A percentile compares a stretch with the other conserved stretches of the same genome.
Evolutionary conservation across 2,888 invertebrate species (phyloP).

Genomic region (Coleophora deauratella): DNA sequence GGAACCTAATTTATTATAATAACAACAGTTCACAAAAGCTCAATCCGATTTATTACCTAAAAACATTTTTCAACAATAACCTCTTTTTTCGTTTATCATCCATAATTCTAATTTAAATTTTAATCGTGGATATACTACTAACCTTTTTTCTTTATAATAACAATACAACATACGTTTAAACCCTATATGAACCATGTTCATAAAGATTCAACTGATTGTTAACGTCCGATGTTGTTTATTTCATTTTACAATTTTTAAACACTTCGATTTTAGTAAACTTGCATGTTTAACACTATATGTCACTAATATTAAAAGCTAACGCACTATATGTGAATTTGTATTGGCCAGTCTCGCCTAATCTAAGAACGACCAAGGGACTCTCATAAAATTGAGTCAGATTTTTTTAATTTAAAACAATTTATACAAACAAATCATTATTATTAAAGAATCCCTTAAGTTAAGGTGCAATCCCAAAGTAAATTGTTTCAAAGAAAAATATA

Average conservation of each 20-base stretch:
- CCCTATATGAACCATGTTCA: conserved; percentile 60
- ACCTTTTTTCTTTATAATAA: conserved; percentile 57
- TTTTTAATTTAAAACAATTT: conserved; percentile 16
- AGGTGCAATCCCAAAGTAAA: conserved; percentile 22
- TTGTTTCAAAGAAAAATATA: conserved; percentile 11
- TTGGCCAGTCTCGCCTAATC: conserved; percentile 34
- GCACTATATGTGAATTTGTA: conserved; percentile 38
- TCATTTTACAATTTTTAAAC: conserved; percentile 33
- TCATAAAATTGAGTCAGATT: conserved; percentile 4
- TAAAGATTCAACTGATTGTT: conserved; percentile 23
- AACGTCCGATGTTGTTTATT: conserved; percentile 9
- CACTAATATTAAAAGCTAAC: conserved; percentile 73
- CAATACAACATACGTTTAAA: conserved; percentile 66
- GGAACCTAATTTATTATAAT: conserved; percentile 38
- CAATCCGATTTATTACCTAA: conserved; percentile 68
- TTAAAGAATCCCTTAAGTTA: no score
- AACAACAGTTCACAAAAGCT: conserved; percentile 68
- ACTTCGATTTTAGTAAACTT: conserved; percentile 48
- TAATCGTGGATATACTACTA: conserved; percentile 69
- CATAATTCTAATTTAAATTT: conserved; percentile 61
- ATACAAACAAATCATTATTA: neutral
- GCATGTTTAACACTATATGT: conserved; percentile 68
- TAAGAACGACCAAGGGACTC: neutral
- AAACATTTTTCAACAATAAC: conserved; percentile 73
- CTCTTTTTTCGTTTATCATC: conserved; percentile 54